Conservation (phyloP, 2,888 invertebrate genomes). For the Melieria crassipennis region DNA sequence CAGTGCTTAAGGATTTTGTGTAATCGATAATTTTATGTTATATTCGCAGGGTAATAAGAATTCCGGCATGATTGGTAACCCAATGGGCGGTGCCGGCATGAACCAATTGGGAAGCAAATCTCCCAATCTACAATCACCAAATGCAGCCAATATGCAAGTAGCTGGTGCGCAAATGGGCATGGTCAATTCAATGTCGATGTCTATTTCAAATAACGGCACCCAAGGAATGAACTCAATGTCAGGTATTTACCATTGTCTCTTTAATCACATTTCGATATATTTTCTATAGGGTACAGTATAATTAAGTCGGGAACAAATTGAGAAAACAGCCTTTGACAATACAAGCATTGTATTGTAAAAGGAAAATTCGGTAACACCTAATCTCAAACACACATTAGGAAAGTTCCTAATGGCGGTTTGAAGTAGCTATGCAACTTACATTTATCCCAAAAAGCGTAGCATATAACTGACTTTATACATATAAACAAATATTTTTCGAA, state of each 20-base stretch:
- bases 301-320: neutral
- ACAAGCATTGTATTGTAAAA: no score
- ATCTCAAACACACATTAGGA: no score
- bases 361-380: no score
- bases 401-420: no score
- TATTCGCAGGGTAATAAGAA: slow-evolving; percentile 58
- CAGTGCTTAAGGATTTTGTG: slow-evolving; percentile 6
- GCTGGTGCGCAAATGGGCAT: slow-evolving; percentile 74
- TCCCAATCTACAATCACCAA: slow-evolving; percentile 86
- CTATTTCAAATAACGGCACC: slow-evolving; percentile 79
- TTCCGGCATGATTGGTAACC: slow-evolving; percentile 67
- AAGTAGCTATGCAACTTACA: no score
- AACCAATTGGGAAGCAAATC: slow-evolving; percentile 83
- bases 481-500: no score
- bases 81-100: slow-evolving; percentile 70
- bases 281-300: neutral
- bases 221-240: slow-evolving; percentile 78
- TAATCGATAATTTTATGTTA: neutral
- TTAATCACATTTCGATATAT: neutral
- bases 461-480: no score
- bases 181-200: slow-evolving; percentile 75
- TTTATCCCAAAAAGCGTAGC: no score
- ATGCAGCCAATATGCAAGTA: slow-evolving; percentile 78
- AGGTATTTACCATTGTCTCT: slow-evolving; percentile 65
- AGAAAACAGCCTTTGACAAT: neutral